Percentiles rank a stretch among this genome's conserved stretches.
phyloP scores from a whole-genome alignment of 35 echinoderm and acorn worm species.

The Anneissia japonica region DNA sequence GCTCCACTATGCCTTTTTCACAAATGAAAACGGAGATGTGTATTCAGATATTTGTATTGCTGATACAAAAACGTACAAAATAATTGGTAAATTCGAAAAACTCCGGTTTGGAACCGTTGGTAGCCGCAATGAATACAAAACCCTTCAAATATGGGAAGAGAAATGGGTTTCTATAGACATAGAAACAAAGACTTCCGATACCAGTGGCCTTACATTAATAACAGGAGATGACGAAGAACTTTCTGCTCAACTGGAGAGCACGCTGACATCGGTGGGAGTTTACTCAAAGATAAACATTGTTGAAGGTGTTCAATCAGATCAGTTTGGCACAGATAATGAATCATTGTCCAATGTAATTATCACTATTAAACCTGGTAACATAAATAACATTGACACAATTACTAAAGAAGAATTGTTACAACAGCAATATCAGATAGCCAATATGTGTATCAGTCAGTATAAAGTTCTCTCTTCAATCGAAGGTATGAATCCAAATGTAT shows the following conservation, averaged over 20 bases:
- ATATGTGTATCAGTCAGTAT: not conserved
- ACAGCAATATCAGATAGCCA: not conserved
- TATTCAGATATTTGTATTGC: slow-evolving; percentile 47
- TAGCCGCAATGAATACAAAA: not conserved
- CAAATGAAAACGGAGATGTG: slow-evolving; percentile 22
- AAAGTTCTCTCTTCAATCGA: not conserved
- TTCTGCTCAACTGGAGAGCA: not conserved
- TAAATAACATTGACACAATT: not conserved
- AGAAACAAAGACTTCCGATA: not conserved
- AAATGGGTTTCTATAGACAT: not conserved
- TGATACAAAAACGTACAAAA: not conserved
- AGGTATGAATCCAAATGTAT: not conserved
- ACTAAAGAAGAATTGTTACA: not conserved
- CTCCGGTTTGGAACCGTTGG: not conserved
- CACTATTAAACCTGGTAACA: not conserved
- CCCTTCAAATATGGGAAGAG: not conserved
- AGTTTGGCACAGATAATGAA: not conserved
- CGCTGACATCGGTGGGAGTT: not conserved
- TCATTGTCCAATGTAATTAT: not conserved
- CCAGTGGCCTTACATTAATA: not conserved
- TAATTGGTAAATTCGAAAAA: not conserved
- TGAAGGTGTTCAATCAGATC: not conserved
- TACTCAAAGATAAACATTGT: not conserved
- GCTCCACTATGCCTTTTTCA: slow-evolving; percentile 43
- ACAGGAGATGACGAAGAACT: not conserved